phyloP scores from a whole-genome alignment of 2,888 invertebrate genomes.

The Parnassius smintheus region DNA sequence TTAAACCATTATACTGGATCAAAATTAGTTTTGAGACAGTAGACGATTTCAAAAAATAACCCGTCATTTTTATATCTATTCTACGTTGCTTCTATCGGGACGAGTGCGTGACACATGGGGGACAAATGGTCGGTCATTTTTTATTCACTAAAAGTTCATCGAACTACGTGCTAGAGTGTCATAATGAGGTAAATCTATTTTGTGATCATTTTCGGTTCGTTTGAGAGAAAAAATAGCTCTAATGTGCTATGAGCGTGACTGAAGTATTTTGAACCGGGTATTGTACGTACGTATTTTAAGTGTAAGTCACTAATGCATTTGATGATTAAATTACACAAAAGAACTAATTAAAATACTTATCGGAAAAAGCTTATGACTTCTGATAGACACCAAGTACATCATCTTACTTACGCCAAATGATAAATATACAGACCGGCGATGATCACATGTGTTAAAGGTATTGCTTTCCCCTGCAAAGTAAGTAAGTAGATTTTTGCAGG shows the following conservation, averaged over 20 bases:
- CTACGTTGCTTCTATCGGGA: background rate
- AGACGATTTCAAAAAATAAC: slow-evolving; percentile 8
- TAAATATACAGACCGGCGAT: no score
- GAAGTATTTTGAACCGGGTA: slow-evolving; percentile 8
- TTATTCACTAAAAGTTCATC: slow-evolving; percentile 49
- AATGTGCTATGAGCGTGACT: slow-evolving; percentile 39
- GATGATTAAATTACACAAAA: background rate
- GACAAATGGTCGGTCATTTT: slow-evolving; percentile 58
- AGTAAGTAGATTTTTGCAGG: no score
- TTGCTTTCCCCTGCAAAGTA: no score
- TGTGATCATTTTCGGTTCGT: slow-evolving; percentile 37
- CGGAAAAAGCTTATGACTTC: no score
- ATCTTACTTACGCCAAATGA: no score
- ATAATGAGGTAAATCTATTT: slow-evolving; percentile 49
- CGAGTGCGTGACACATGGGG: slow-evolving; percentile 50
- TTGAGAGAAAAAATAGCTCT: slow-evolving; percentile 32
- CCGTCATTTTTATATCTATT: background rate
- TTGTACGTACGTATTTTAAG: background rate
- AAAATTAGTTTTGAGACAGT: background rate
- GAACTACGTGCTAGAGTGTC: slow-evolving; percentile 42
- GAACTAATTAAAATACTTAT: no score
- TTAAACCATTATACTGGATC: background rate
- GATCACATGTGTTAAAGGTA: no score
- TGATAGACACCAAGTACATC: no score
- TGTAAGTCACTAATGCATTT: background rate